Conservation (phyloP, 2,888 invertebrate genomes). For the Xanthia togata region DNA sequence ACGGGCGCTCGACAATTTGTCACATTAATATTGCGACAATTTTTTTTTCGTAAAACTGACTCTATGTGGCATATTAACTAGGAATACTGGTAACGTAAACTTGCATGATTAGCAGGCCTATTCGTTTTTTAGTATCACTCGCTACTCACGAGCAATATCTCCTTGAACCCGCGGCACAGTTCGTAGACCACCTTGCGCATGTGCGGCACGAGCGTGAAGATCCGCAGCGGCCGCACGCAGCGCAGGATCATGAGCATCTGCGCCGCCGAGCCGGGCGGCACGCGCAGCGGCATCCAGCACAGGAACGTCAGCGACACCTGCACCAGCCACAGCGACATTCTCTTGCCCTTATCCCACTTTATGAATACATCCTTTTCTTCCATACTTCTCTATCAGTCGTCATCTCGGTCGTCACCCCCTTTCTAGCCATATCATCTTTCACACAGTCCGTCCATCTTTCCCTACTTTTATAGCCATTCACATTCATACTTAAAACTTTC, state of each 20-base stretch:
- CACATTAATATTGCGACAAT: background rate
- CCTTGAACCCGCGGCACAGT: constrained; percentile 99
- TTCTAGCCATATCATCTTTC: background rate
- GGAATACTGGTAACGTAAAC: background rate
- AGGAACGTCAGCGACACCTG: constrained; percentile 98
- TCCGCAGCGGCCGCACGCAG: constrained; percentile 98
- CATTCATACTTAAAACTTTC: background rate
- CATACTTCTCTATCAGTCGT: background rate
- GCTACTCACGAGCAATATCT: constrained; percentile 95
- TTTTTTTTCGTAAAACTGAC: background rate
- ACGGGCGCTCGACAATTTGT: too few species aligned
- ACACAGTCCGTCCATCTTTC: background rate
- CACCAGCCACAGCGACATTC: background rate
- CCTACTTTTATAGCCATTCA: background rate
- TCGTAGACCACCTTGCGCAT: constrained; percentile 99
- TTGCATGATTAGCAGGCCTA: background rate
- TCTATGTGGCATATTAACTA: background rate
- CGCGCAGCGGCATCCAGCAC: constrained; percentile 98
- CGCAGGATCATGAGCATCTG: constrained; percentile 99
- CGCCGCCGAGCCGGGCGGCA: constrained; percentile 97
- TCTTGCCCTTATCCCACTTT: background rate
- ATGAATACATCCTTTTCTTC: background rate
- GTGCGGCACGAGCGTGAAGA: constrained; percentile 99
- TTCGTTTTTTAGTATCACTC: background rate
- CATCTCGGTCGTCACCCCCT: background rate